Evolutionary conservation across 2,113 vertebrate species (phyloP), one percentile per base, ranked within the genome.

Genomic region (Prolemur simus): DNA sequence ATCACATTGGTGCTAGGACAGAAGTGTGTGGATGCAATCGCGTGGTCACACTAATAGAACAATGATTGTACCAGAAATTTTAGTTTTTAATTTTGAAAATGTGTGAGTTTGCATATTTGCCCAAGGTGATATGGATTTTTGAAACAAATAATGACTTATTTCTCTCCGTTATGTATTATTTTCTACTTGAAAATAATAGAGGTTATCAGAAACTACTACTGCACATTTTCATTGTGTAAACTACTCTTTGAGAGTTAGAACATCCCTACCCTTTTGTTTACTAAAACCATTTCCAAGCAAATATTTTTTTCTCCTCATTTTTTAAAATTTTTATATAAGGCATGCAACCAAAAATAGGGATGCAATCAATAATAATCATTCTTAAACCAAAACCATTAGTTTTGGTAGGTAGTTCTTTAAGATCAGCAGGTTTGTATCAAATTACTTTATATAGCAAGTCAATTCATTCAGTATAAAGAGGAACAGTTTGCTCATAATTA

Each of bases 381-480:
- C 34, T 82, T 87, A 76, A 66, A 49, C 32, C 11, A 49, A 71
- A 74, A 63, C 74, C 21, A 60, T 81, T 95, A 58, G 23, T 39
- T 81, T 94, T 77, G n/a, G 85, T 60, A 64, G 84, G n/a, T 47
- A 74, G 6, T 32, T 10, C 15, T 71, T 8, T 74, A 71, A 71
- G 56, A 73, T 82, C 45, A 84, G 42, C 60, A 91, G 10, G 15
- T 63, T 76, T 81, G 37, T 76, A 83, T 81, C 63, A 89, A 81
- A 92, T 96, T 94, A 69, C 29, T 95, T 76, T 18, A n/a, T 21
- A 39, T 6, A 86, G 27, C 29, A 86, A 93, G 71, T 93, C 32
- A 85, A 60, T 94, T 89, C n/a, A 76, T 92, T 60, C 18, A 81
- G 45, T 94, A 39, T 56, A 64, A 81, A 86, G 27, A 93, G 42